These are phyloP conservation scores for Xanthia togata DNA, from an alignment of 2,888 invertebrate genomes.

Conservation along the genomic window DNA sequence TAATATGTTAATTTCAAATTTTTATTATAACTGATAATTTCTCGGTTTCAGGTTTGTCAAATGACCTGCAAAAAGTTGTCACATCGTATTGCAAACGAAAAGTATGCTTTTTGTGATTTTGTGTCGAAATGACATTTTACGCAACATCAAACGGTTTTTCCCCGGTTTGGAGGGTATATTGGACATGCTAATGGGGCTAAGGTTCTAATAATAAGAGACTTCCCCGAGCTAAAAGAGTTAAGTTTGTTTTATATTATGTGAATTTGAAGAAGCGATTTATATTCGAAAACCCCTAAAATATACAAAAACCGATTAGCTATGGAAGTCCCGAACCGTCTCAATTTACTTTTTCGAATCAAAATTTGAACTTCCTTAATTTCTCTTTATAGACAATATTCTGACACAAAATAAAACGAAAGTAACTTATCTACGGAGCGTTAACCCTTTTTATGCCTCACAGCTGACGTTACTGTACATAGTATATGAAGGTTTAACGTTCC, in stretches of 20 bases:
- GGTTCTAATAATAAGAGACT: conserved; percentile 1
- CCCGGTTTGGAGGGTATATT: conserved; percentile 3
- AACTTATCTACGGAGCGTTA: conserved; percentile 37
- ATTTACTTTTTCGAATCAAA: not conserved
- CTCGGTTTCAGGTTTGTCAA: not conserved
- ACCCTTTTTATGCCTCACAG: conserved; percentile 57
- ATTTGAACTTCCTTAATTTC: not conserved
- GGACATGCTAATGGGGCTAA: conserved; percentile 1
- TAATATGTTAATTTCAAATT: not conserved
- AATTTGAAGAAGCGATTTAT: not conserved
- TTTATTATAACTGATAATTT: not conserved
- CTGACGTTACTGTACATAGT: conserved; percentile 58
- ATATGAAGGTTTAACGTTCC: conserved; percentile 71
- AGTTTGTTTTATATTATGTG: conserved; percentile 10
- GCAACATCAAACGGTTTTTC: conserved; percentile 9
- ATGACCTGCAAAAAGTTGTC: not conserved
- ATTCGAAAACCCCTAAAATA: conserved; percentile 11
- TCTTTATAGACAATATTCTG: conserved; percentile 9
- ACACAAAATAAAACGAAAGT: conserved; percentile 12
- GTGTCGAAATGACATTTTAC: not conserved
- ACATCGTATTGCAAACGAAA: not conserved
- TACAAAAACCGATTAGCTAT: not conserved
- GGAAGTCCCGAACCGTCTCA: not conserved
- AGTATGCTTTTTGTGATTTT: not conserved
- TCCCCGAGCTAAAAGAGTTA: not conserved